Evolutionary conservation across 1,140 invertebrate species (phyloP).

Genomic region (Aphaenogaster ashmeadi): DNA sequence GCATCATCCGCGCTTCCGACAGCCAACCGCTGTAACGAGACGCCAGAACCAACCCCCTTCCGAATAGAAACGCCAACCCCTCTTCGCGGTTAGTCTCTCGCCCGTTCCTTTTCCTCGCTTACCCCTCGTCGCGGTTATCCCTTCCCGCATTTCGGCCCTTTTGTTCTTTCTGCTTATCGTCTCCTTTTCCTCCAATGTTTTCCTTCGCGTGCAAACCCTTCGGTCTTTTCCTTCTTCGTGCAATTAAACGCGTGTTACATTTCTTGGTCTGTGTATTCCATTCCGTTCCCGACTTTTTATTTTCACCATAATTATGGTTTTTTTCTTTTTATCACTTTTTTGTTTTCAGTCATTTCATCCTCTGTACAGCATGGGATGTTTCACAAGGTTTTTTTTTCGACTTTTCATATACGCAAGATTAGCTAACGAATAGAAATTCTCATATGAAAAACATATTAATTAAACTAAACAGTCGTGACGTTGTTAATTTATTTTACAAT

Average conservation of each 20-base stretch:
- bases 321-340: background rate
- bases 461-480: background rate
- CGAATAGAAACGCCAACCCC: conserved; percentile 77
- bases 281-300: conserved; percentile 12
- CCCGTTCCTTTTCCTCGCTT: conserved; percentile 45
- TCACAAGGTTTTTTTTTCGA: background rate
- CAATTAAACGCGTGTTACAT: conserved; percentile 53
- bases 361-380: background rate
- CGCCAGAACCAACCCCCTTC: conserved; percentile 74
- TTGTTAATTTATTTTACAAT: conserved; percentile 17
- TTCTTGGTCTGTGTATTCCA: conserved; percentile 1
- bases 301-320: conserved; percentile 31
- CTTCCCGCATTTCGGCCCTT: conserved; percentile 15
- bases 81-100: conserved; percentile 74
- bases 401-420: background rate
- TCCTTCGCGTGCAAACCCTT: conserved; percentile 41
- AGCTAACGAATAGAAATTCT: conserved; percentile 14
- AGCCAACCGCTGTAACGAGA: conserved; percentile 79
- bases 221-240: conserved; percentile 34
- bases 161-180: conserved; percentile 41
- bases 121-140: conserved; percentile 34
- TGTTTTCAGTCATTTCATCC: conserved; percentile 20
- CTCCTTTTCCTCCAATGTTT: conserved; percentile 44
- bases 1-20: conserved; percentile 74
- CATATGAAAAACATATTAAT: background rate